phyloP scores from a whole-genome alignment of 2,888 invertebrate species.

The Ptychoptera contaminata region DNA sequence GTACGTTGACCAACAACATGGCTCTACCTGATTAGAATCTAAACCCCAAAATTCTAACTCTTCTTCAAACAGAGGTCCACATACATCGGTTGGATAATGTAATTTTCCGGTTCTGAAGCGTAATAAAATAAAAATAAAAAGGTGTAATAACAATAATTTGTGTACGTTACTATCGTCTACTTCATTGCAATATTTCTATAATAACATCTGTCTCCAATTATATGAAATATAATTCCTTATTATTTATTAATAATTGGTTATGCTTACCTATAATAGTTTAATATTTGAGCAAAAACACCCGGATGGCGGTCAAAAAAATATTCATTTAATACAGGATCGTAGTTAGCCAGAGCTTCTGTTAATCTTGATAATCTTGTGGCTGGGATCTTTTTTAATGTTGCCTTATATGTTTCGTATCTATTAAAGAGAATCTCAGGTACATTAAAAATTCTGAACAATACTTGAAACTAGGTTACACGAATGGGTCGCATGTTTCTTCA shows the following conservation, averaged over 20 bases:
- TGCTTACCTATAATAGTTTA: conserved; percentile 65
- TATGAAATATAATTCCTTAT: not conserved
- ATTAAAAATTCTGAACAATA: no score
- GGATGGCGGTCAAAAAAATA: conserved; percentile 81
- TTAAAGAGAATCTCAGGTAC: conserved; percentile 8
- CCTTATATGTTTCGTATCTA: conserved; percentile 58
- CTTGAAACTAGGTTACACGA: no score
- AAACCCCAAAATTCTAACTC: conserved; percentile 94
- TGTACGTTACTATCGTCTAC: no score
- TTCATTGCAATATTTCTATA: no score
- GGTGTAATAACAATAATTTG: no score
- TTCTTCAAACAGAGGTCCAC: conserved; percentile 90
- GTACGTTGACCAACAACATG: conserved; percentile 97
- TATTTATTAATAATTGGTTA: not conserved
- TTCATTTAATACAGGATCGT: conserved; percentile 77
- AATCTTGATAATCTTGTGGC: conserved; percentile 70
- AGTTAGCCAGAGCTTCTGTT: conserved; percentile 74
- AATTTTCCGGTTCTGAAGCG: conserved; percentile 80
- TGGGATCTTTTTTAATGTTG: conserved; percentile 76
- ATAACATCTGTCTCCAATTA: conserved; percentile 1
- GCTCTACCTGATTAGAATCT: conserved; percentile 94
- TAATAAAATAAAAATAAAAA: conserved; percentile 15
- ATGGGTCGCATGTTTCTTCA: no score
- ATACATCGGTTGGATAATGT: conserved; percentile 94
- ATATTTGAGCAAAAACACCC: conserved; percentile 77